phyloP scores from a whole-genome alignment of 2,113 vertebrate genomes.

The Hemibagrus wyckioides region DNA sequence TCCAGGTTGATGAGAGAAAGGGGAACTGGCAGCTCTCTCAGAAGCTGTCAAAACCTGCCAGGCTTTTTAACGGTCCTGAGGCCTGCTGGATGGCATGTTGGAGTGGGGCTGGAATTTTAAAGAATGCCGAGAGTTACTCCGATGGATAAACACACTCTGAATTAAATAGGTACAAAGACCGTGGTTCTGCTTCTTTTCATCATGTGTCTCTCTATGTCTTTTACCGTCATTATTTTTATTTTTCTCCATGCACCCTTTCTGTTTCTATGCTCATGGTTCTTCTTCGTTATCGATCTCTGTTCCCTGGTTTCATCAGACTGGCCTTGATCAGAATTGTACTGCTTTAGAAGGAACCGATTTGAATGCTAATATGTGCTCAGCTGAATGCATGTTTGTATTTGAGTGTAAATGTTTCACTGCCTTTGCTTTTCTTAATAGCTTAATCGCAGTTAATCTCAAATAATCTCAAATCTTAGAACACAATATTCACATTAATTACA shows the following conservation, averaged over 20 bases:
- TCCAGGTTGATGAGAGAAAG: conserved; percentile 4
- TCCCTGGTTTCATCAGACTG: conserved; percentile 66
- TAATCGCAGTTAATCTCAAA: conserved; percentile 12
- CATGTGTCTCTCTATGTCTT: conserved; percentile 60
- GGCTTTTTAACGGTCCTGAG: conserved; percentile 27
- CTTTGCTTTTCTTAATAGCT: not conserved
- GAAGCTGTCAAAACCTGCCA: conserved; percentile 35
- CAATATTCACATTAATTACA: not conserved
- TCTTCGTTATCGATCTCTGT: conserved; percentile 66
- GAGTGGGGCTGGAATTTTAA: conserved; percentile 73
- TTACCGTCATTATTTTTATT: conserved; percentile 46
- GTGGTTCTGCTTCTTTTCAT: conserved; percentile 60
- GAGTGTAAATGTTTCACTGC: not conserved
- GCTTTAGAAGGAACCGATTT: conserved; percentile 67
- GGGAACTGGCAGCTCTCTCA: conserved; percentile 21
- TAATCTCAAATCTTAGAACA: not conserved
- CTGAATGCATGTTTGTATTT: conserved; percentile 17
- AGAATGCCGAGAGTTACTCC: conserved; percentile 59
- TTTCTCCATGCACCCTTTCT: conserved; percentile 31
- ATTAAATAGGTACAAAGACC: conserved; percentile 65
- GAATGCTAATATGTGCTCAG: conserved; percentile 62
- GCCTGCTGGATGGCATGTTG: conserved; percentile 31
- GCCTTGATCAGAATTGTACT: conserved; percentile 70
- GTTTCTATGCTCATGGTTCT: conserved; percentile 37
- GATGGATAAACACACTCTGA: conserved; percentile 61